Evolutionary conservation across 1,140 invertebrate genomes (phyloP), one percentile per base, ranked within the genome.

Genomic region (Brachionus rubens): DNA sequence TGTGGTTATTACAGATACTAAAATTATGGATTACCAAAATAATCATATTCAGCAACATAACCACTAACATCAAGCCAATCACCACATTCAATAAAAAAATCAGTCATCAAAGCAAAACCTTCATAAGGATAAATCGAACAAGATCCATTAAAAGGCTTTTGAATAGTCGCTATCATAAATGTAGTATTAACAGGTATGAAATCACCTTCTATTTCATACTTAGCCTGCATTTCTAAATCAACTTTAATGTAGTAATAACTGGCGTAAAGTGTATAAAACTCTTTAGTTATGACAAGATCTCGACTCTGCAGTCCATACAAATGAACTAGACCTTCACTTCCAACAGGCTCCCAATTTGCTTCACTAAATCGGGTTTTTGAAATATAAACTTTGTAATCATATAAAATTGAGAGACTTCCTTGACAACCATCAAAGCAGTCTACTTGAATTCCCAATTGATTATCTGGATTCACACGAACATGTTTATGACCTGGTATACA

Each of bases 391-490:
- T 59, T 16, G 36, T 33, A 59, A 19, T 26, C 36, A 16, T 59
- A 59, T 36, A 36, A 7, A 1, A 36, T 59, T 2, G 33, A 9
- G 6, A 59, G 16, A 36, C 28, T 36, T 59, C 33, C 54, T 19
- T 59, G 54, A 16, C 54, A 59, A 5, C 54, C 54, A 33, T 59
- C 54, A 59, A 59, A 59, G 10, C 54, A 59, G 14, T 59, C n/a
- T 33, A 12, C 36, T 59, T n/a, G 10, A n/a, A 59, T 36, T n/a
- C 28, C 30, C 16, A 59, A 40, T 28, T 59, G 54, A 36, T 59
- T 59, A 7, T 59, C 54, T 5, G 54, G 14, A 59, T 36, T 36
- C 33, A 59, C 16, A 2, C 54, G 30, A 2, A 36, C 5, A 21
- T n/a, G 19, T 59, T 10, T 59, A 36, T 7, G 2, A 3, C 28